phyloP scores from a whole-genome alignment of 2,113 vertebrate genomes.

The Theropithecus gelada region DNA sequence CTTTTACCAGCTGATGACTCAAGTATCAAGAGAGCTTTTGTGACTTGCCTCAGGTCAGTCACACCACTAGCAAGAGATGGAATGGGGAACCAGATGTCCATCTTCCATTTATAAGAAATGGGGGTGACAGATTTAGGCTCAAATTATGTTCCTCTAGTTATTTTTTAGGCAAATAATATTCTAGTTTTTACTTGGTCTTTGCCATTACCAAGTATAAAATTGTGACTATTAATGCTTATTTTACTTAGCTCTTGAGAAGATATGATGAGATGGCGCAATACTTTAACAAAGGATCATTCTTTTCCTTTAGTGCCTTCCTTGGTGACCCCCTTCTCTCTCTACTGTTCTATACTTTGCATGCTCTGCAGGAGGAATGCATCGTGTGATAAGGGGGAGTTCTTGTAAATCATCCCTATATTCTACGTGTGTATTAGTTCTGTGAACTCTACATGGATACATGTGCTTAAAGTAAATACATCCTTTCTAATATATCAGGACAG shows the following conservation, averaged over 20 bases:
- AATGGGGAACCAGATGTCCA: rapidly evolving
- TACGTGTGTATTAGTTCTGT: not conserved
- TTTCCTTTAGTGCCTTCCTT: not conserved
- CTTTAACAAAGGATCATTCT: not conserved
- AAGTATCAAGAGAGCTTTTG: not conserved
- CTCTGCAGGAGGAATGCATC: not conserved
- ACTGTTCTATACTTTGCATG: rapidly evolving
- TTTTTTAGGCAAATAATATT: not conserved
- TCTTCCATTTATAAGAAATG: not conserved
- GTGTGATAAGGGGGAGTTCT: not conserved
- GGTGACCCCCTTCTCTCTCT: not conserved
- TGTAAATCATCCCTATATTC: not conserved
- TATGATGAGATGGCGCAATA: not conserved
- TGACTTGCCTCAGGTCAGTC: not conserved
- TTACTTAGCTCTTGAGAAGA: not conserved
- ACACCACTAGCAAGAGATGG: not conserved
- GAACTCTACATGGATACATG: not conserved
- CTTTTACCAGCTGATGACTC: not conserved
- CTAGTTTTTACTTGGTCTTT: not conserved
- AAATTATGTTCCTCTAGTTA: not conserved
- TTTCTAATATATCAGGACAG: not conserved
- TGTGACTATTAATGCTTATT: not conserved
- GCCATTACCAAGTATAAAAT: not conserved
- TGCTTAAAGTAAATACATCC: not conserved
- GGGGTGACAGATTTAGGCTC: not conserved